Evolutionary conservation across 2,113 vertebrate genomes (phyloP).

Genomic region (Periophthalmus modestus): DNA sequence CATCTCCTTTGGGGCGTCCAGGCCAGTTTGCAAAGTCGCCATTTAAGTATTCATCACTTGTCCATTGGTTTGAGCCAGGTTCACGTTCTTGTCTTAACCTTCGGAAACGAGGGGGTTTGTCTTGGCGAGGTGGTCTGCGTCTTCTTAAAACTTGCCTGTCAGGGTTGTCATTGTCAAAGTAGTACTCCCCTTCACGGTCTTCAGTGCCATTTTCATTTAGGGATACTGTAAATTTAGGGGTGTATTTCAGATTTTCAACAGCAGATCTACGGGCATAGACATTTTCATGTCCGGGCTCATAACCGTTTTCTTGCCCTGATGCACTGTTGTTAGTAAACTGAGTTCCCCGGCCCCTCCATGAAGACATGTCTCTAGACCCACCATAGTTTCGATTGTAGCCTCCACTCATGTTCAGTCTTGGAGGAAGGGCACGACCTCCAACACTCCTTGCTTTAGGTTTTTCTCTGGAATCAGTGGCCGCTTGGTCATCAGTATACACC

Average conservation of each 20-base stretch:
- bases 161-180: conserved; percentile 82
- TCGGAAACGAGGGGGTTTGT: conserved; percentile 94
- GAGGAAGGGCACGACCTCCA: conserved; percentile 87
- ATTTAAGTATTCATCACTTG: conserved; percentile 83
- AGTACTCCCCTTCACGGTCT: conserved; percentile 86
- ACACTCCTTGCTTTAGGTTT: conserved; percentile 81
- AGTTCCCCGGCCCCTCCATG: conserved; percentile 84
- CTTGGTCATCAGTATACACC: conserved; percentile 86
- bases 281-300: conserved; percentile 70
- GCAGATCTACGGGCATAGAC: conserved; percentile 75
- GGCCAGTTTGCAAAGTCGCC: conserved; percentile 84
- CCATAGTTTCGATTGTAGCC: conserved; percentile 82
- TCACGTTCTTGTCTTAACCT: conserved; percentile 90
- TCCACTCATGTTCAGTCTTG: conserved; percentile 83
- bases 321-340: conserved; percentile 62
- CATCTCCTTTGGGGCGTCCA: conserved; percentile 80
- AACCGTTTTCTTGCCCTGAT: conserved; percentile 84
- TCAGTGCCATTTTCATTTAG: conserved; percentile 83
- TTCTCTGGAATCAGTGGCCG: conserved; percentile 75
- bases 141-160: conserved; percentile 89
- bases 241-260: conserved; percentile 79
- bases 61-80: conserved; percentile 83
- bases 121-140: conserved; percentile 91
- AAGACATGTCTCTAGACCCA: conserved; percentile 80
- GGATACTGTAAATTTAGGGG: conserved; percentile 79